Percentiles rank a stretch among this genome's conserved stretches.
These are phyloP conservation scores for Proisotoma minuta DNA, from an alignment of 2,888 invertebrate species.

Conservation along the genomic window DNA sequence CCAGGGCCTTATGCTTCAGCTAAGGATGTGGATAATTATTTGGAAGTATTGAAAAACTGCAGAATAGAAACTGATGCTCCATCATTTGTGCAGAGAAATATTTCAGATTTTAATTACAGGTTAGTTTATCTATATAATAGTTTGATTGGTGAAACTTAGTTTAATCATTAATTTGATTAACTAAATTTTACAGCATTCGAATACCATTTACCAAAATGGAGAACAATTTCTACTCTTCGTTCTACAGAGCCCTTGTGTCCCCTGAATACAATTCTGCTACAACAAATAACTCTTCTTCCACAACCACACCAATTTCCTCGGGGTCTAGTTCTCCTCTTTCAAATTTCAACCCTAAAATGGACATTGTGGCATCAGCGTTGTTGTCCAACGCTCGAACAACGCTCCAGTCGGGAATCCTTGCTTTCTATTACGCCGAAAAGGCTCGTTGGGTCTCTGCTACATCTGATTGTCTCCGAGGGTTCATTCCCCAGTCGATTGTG, in stretches of 20 bases:
- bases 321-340: not conserved
- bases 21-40: slow-evolving; percentile 26
- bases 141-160: not conserved
- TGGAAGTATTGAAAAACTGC: slow-evolving; percentile 22
- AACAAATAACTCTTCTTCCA: slow-evolving; percentile 7
- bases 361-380: slow-evolving; percentile 26
- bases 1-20: slow-evolving; percentile 17
- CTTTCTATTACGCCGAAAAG: slow-evolving; percentile 42
- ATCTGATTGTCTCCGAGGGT: slow-evolving; percentile 20
- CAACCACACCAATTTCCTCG: not conserved
- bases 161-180: not conserved
- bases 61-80: not conserved
- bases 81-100: not conserved
- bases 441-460: slow-evolving; percentile 41
- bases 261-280: not conserved
- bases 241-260: slow-evolving; percentile 20
- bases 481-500: slow-evolving; percentile 34
- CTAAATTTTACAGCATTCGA: slow-evolving; percentile 25
- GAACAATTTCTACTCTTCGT: slow-evolving; percentile 39
- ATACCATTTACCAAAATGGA: slow-evolving; percentile 43
- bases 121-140: not conserved
- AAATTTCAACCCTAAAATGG: not conserved
- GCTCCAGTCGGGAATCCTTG: slow-evolving; percentile 33
- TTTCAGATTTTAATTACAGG: slow-evolving; percentile 9
- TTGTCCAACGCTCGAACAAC: slow-evolving; percentile 40